phyloP scores from a whole-genome alignment of 2,888 invertebrate species.

The Adela reaumurella region DNA sequence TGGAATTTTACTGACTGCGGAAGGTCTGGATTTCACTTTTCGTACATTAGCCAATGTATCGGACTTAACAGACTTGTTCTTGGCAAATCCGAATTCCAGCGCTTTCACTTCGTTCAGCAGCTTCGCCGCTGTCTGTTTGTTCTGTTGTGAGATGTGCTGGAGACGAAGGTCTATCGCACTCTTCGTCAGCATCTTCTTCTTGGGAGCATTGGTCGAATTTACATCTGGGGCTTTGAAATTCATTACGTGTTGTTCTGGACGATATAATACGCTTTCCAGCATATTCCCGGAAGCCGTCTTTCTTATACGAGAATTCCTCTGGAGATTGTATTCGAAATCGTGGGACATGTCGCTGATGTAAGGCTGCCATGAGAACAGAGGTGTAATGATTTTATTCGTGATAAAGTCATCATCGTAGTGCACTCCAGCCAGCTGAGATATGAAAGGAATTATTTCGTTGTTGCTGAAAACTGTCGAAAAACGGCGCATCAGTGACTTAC shows the following conservation, averaged over 20 bases:
- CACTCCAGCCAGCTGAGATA: background rate
- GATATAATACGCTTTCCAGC: too few species aligned
- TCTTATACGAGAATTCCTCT: slow-evolving; percentile 27
- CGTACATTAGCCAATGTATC: too few species aligned
- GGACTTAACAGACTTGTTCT: slow-evolving; percentile 24
- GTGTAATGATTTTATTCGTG: background rate
- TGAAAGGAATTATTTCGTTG: background rate
- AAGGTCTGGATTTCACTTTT: too few species aligned
- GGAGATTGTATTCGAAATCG: slow-evolving; percentile 18
- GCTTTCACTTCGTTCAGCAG: slow-evolving; percentile 30
- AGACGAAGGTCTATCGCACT: slow-evolving; percentile 31
- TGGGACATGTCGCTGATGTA: background rate
- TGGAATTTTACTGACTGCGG: too few species aligned
- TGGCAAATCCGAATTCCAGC: slow-evolving; percentile 25
- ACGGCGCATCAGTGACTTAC: background rate
- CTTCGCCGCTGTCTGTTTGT: slow-evolving; percentile 29
- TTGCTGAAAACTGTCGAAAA: background rate
- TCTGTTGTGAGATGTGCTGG: slow-evolving; percentile 28
- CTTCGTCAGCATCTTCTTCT: slow-evolving; percentile 33
- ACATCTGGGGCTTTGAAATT: slow-evolving; percentile 19
- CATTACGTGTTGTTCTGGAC: too few species aligned
- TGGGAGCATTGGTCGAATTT: slow-evolving; percentile 13
- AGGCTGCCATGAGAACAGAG: background rate
- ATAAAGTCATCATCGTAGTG: background rate
- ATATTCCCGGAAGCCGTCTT: too few species aligned